A percentile compares a stretch with the other conserved stretches of the same genome.
phyloP scores from a whole-genome alignment of 2,113 vertebrate species.

The Zosterops pallidus region DNA sequence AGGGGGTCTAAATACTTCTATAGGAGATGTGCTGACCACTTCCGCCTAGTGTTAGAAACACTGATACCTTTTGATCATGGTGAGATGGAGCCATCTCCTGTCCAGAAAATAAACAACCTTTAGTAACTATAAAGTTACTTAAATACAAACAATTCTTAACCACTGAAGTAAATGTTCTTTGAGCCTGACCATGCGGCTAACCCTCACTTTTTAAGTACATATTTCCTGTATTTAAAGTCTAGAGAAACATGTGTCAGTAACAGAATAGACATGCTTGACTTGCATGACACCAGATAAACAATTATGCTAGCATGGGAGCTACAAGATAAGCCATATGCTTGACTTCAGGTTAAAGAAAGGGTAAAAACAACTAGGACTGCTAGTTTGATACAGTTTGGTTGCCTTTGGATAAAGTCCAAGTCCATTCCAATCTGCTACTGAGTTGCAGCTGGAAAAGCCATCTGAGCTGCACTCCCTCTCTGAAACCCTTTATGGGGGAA shows the following conservation, averaged over 20 bases:
- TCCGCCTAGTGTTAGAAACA: not conserved
- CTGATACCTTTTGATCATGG: not conserved
- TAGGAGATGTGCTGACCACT: not conserved
- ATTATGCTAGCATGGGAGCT: not conserved
- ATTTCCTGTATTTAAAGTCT: not conserved
- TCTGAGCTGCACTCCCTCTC: not conserved
- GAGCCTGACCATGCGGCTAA: not conserved
- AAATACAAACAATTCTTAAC: not conserved
- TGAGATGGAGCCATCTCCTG: slow-evolving; percentile 68
- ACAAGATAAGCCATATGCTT: not conserved
- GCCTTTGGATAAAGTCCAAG: not conserved
- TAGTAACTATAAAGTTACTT: not conserved
- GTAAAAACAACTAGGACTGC: not conserved
- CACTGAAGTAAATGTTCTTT: not conserved
- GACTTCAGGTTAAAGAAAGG: not conserved
- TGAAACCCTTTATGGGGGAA: not conserved
- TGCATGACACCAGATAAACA: not conserved
- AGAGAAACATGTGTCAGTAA: not conserved
- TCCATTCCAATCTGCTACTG: not conserved
- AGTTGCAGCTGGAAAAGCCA: not conserved
- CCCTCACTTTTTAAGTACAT: not conserved
- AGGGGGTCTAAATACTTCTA: not conserved
- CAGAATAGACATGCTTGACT: not conserved
- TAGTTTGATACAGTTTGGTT: not conserved
- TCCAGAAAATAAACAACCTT: slow-evolving; percentile 26